phyloP scores from a whole-genome alignment of 1,140 invertebrate genomes.

The Dreissena rostriformis region DNA sequence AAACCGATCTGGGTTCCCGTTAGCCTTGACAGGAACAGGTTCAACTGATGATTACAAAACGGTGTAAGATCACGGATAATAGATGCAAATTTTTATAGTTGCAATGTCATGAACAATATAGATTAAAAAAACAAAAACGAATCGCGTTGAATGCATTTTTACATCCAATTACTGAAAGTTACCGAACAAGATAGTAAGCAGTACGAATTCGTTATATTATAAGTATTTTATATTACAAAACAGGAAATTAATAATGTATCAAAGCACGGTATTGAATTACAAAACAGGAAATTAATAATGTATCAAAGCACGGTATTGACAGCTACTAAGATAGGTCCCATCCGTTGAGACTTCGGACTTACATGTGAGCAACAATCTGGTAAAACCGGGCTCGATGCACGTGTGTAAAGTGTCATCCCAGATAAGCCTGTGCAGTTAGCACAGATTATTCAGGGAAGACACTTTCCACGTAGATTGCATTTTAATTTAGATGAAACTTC shows the following conservation, averaged over 20 bases:
- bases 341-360: too few species aligned
- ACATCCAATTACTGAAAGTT: not conserved
- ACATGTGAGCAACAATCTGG: too few species aligned
- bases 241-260: too few species aligned
- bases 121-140: not conserved
- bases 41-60: slow-evolving; percentile 33
- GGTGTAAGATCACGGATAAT: not conserved
- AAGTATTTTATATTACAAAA: not conserved
- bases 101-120: not conserved
- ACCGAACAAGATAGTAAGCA: not conserved
- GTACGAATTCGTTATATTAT: not conserved
- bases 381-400: too few species aligned
- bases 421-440: too few species aligned
- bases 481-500: too few species aligned
- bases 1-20: slow-evolving; percentile 46
- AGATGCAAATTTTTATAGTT: not conserved
- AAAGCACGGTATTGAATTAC: not conserved
- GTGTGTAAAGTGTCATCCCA: too few species aligned
- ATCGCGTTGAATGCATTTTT: not conserved
- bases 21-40: slow-evolving; percentile 38
- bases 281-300: too few species aligned
- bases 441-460: too few species aligned
- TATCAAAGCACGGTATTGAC: too few species aligned
- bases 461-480: too few species aligned
- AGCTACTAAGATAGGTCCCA: too few species aligned